A percentile compares a stretch with the other conserved stretches of the same genome.
Evolutionary conservation across 2,888 invertebrate species (phyloP).

Genomic region (Encarsia formosa): DNA sequence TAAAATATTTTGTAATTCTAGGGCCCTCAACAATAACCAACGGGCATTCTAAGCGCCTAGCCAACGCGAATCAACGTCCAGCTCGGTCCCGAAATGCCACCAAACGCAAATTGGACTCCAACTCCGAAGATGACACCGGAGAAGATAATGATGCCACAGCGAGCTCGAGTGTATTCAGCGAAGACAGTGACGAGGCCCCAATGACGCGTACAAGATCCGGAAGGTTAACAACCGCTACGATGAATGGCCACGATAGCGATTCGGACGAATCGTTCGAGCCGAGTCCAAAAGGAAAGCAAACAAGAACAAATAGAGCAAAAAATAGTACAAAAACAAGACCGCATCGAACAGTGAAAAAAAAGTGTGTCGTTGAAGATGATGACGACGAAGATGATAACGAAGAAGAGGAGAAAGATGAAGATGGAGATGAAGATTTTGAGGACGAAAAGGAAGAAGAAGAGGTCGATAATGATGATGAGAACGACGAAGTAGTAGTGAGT

Average conservation of each 20-base stretch:
- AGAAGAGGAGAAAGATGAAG: slow-evolving; percentile 36
- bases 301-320: slow-evolving; percentile 41
- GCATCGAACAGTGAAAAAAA: slow-evolving; percentile 34
- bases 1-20: too few species aligned
- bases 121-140: slow-evolving; percentile 10
- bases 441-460: slow-evolving; percentile 1
- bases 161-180: slow-evolving; percentile 27
- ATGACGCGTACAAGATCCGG: slow-evolving; percentile 30
- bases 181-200: slow-evolving; percentile 30
- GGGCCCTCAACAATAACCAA: slow-evolving; percentile 47
- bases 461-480: slow-evolving; percentile 33
- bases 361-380: slow-evolving; percentile 33
- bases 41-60: slow-evolving; percentile 38
- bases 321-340: slow-evolving; percentile 34
- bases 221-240: slow-evolving; percentile 35
- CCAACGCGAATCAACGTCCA: slow-evolving; percentile 34
- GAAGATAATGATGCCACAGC: slow-evolving; percentile 15
- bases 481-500: slow-evolving; percentile 29
- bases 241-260: slow-evolving; percentile 48
- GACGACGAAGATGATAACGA: slow-evolving; percentile 30
- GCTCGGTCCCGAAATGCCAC: slow-evolving; percentile 35
- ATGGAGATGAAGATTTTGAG: slow-evolving; percentile 29
- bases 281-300: slow-evolving; percentile 45
- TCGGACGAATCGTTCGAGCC: slow-evolving; percentile 59
- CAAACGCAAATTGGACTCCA: slow-evolving; percentile 6